These are phyloP conservation scores for Tolmerus cingulatus DNA, from an alignment of 2,888 invertebrate species.

Conservation along the genomic window DNA sequence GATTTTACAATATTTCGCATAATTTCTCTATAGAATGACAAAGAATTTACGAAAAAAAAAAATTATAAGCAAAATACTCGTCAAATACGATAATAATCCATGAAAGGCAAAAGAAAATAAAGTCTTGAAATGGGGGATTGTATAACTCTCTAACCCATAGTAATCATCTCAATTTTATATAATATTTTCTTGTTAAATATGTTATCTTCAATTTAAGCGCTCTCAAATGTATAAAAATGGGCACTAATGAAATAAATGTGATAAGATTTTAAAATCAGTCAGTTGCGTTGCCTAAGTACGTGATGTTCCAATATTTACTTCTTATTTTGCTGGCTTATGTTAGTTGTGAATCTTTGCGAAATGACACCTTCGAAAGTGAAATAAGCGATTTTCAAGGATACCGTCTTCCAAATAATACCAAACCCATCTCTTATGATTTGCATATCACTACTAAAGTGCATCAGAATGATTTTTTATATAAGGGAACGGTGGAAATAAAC, in stretches of 20 bases:
- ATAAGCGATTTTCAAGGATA: neutral
- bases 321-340: neutral
- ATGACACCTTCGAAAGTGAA: neutral
- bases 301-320: neutral
- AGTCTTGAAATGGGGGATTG: too few species aligned
- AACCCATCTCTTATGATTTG: neutral
- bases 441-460: neutral
- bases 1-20: too few species aligned
- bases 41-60: too few species aligned
- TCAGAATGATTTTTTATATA: neutral
- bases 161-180: too few species aligned
- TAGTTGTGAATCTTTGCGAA: neutral
- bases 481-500: neutral
- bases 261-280: neutral
- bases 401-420: conserved; percentile 64
- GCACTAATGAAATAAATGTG: neutral
- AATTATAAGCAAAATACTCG: too few species aligned
- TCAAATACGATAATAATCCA: too few species aligned
- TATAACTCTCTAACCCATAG: too few species aligned
- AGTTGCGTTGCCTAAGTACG: neutral
- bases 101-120: too few species aligned
- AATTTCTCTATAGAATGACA: too few species aligned
- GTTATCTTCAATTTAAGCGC: neutral
- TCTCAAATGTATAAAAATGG: neutral
- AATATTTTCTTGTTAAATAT: too few species aligned